Evolutionary conservation across 1,140 invertebrate species (phyloP).

Genomic region (Phymorhynchus buccinoides): DNA sequence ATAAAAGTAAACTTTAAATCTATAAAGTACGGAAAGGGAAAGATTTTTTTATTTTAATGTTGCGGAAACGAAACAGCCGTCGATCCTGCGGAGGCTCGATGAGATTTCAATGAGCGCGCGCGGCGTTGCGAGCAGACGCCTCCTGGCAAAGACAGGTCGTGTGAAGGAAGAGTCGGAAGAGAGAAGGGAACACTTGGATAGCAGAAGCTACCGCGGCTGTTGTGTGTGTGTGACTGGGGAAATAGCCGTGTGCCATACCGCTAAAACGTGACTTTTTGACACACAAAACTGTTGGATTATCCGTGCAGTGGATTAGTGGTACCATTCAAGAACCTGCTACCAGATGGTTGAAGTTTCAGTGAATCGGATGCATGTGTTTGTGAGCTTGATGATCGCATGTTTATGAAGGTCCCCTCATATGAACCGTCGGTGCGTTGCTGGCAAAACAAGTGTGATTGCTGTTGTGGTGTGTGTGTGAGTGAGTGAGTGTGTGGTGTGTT

Average conservation of each 20-base stretch:
- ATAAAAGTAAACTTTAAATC: neutral
- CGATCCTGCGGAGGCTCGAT: constrained; percentile 9
- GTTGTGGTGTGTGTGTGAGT: neutral
- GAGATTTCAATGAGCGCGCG: constrained; percentile 1
- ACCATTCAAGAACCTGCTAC: neutral
- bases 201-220: constrained; percentile 15
- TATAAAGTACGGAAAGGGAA: neutral
- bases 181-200: constrained; percentile 18
- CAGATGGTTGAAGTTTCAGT: neutral
- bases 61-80: constrained; percentile 18
- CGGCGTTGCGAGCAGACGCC: constrained; percentile 31
- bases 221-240: neutral
- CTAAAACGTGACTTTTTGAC: neutral
- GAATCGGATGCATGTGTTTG: neutral
- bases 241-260: neutral
- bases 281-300: neutral
- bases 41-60: neutral
- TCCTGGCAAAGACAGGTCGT: neutral
- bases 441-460: neutral
- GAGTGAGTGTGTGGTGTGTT: neutral
- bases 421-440: neutral
- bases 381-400: neutral
- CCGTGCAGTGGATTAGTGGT: neutral
- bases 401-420: neutral
- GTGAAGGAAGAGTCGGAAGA: neutral